phyloP scores from a whole-genome alignment of 2,113 vertebrate genomes.

The Taurulus bubalis region DNA sequence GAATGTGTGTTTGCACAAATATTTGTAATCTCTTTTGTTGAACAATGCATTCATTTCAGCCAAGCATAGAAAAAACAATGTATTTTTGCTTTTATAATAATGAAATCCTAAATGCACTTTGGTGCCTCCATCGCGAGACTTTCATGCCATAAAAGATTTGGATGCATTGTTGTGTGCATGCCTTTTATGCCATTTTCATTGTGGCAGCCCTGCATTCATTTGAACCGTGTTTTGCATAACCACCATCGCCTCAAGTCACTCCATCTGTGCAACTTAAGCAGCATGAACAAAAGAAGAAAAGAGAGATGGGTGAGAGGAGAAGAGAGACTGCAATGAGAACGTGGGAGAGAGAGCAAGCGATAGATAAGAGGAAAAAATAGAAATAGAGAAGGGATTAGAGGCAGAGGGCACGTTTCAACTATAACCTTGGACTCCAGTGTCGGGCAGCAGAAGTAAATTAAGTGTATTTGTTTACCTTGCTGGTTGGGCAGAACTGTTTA shows the following conservation, averaged over 20 bases:
- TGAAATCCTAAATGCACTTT: constrained; percentile 52
- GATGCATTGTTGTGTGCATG: constrained; percentile 45
- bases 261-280: constrained; percentile 79
- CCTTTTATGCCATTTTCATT: constrained; percentile 69
- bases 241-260: constrained; percentile 76
- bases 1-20: constrained; percentile 2
- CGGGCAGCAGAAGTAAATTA: constrained; percentile 41
- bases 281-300: constrained; percentile 70
- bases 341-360: constrained; percentile 1
- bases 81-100: constrained; percentile 54
- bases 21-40: constrained; percentile 2
- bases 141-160: constrained; percentile 33
- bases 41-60: constrained; percentile 34
- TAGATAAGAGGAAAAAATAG: constrained; percentile 11
- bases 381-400: constrained; percentile 48
- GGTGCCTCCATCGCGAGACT: constrained; percentile 34
- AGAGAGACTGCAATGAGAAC: constrained; percentile 34
- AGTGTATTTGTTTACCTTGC: constrained; percentile 52
- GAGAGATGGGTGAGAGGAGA: constrained; percentile 29
- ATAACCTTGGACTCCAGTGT: constrained; percentile 46
- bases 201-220: constrained; percentile 70
- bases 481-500: constrained; percentile 30
- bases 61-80: not conserved
- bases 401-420: constrained; percentile 33
- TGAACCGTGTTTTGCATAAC: constrained; percentile 79